phyloP scores from a whole-genome alignment of 53 echinoderm and acorn worm species.

The Pentamera pediparva region DNA sequence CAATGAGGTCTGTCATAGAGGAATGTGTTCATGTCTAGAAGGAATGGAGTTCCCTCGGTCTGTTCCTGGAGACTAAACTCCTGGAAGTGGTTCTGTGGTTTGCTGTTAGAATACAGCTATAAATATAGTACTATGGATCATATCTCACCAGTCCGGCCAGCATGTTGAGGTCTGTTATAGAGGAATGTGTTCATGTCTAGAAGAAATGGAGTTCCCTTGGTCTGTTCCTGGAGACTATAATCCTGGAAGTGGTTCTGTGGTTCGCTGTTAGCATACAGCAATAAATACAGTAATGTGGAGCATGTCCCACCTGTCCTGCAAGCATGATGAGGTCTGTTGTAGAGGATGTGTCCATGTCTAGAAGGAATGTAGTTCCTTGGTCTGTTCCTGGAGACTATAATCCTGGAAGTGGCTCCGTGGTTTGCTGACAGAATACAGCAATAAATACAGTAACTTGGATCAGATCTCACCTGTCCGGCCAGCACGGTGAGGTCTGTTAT shows the following conservation, averaged over 20 bases:
- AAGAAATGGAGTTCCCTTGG: constrained; percentile 19
- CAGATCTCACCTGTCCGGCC: constrained; percentile 85
- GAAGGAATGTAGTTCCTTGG: constrained; percentile 12
- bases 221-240: constrained; percentile 33
- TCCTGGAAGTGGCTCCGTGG: constrained; percentile 67
- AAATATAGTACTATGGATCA: neutral
- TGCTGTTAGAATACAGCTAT: constrained; percentile 44
- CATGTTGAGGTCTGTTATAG: constrained; percentile 84
- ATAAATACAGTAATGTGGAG: constrained; percentile 78
- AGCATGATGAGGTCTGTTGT: constrained; percentile 74
- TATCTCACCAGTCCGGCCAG: constrained; percentile 83
- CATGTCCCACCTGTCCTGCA: constrained; percentile 75
- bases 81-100: constrained; percentile 65
- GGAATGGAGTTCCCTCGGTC: constrained; percentile 5
- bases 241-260: constrained; percentile 74
- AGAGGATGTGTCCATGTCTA: constrained; percentile 59
- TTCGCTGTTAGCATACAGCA: constrained; percentile 73
- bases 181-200: constrained; percentile 66
- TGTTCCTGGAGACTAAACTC: constrained; percentile 31
- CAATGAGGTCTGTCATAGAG: constrained; percentile 78
- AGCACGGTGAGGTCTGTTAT: constrained; percentile 83
- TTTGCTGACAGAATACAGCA: constrained; percentile 47
- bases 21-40: constrained; percentile 51
- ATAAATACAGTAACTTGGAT: neutral
- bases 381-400: constrained; percentile 19